Base-by-base conservation (phyloP, 2,888 invertebrate species). In the Stenolophus ochropezus region DNA sequence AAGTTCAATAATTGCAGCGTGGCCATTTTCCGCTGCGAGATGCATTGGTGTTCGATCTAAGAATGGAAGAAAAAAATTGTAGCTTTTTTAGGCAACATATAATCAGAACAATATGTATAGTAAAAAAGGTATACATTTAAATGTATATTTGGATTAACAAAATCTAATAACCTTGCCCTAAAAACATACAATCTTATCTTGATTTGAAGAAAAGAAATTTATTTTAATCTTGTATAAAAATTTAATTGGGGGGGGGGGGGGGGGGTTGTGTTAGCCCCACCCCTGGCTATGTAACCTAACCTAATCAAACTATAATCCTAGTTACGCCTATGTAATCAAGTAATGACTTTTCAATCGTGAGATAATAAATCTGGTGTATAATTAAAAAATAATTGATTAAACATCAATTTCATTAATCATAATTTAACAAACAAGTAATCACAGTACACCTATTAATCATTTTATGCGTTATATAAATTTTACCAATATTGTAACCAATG, bases 11-110 rank as follows among this genome's bases (percentile, higher is more conserved):
- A 98, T 94, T 77, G 94, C 93, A 0, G 98, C 98, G 88, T 98
- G 97, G 0, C 99, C 99, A 86, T 97, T 95, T 90, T 99, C 99
- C 0, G 99, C 98, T 11, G 99, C 99, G 86, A 99, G 91, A 89
- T 99, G 98, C 93, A 99, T 96, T 0, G 99, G 98, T 1, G 98
- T 98, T 65, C 98, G 94, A 90, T 99, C 99, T 93, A 89, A 23
- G 8, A 69, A 65, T 23, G 11, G 8, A 21, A 5, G 5, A 27
- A 14, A 65, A 27, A 8, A 4, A 65, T 0, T 4, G 25, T 14
- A 65, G 20, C 20, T 65, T 27, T 42, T 5, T 42, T 74, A 53
- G 21, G 49, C 8, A 4, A 5, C 16, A 42, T 78, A 42, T 61
- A 78, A 21, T 33, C 51, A 23, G n/a, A n/a, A n/a, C n/a, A n/a